Conservation (phyloP, 2,797 vertebrate genomes). For the Choloepus didactylus region DNA sequence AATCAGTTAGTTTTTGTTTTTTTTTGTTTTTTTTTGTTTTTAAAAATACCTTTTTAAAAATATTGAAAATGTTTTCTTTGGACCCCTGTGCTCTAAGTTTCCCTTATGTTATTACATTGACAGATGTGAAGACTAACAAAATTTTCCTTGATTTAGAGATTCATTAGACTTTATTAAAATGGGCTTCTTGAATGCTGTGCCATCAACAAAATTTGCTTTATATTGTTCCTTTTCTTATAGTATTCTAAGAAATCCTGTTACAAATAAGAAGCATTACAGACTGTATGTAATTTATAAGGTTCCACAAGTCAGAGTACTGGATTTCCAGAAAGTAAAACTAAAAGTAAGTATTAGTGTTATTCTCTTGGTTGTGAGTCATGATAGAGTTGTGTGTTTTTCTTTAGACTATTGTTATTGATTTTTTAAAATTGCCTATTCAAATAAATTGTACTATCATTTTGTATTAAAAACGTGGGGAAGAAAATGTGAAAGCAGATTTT, state of each 20-base stretch:
- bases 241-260: slow-evolving; percentile 97
- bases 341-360: slow-evolving; percentile 90
- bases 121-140: not conserved
- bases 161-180: not conserved
- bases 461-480: not conserved
- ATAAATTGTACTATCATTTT: slow-evolving; percentile 13
- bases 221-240: slow-evolving; percentile 86
- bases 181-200: not conserved
- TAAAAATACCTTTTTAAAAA: not conserved
- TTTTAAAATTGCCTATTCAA: not conserved
- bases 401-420: not conserved
- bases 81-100: not conserved
- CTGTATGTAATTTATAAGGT: slow-evolving; percentile 97
- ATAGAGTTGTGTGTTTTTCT: not conserved
- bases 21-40: no score
- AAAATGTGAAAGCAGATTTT: not conserved
- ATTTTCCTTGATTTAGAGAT: not conserved
- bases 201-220: slow-evolving; percentile 21
- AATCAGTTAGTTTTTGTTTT: not conserved
- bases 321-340: slow-evolving; percentile 98
- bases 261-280: slow-evolving; percentile 99
- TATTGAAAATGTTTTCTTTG: not conserved
- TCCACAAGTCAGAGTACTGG: slow-evolving; percentile 96
- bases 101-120: not conserved
- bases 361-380: not conserved